phyloP scores from a whole-genome alignment of 2,888 invertebrate species.

The Tetramorium bicarinatum region DNA sequence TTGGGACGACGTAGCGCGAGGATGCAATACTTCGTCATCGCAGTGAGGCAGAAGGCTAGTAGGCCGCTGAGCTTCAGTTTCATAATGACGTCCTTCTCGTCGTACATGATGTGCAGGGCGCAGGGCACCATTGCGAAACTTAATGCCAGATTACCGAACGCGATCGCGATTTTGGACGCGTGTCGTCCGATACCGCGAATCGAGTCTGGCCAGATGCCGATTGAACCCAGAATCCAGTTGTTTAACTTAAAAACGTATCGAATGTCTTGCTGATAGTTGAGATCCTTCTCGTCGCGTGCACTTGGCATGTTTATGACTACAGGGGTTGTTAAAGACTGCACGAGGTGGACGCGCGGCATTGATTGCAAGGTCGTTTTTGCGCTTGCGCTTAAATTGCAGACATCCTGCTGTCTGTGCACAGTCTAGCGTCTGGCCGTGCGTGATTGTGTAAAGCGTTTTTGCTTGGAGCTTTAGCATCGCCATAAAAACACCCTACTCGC shows the following conservation, averaged over 20 bases:
- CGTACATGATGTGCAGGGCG: conserved; percentile 68
- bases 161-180: conserved; percentile 36
- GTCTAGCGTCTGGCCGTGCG: neutral
- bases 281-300: neutral
- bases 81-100: conserved; percentile 62
- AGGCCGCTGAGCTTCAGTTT: conserved; percentile 72
- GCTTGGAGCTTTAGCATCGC: neutral
- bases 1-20: conserved; percentile 62
- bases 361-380: conserved; percentile 51
- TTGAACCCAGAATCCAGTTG: conserved; percentile 69
- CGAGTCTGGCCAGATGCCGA: conserved; percentile 76
- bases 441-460: conserved; percentile 11
- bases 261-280: conserved; percentile 24
- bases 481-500: neutral
- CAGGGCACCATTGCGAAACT: conserved; percentile 75
- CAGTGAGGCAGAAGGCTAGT: conserved; percentile 68
- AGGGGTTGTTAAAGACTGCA: conserved; percentile 49
- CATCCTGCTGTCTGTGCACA: neutral
- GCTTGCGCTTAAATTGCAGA: conserved; percentile 33
- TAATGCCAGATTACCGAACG: conserved; percentile 60
- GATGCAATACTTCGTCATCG: conserved; percentile 73
- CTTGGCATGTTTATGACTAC: conserved; percentile 25
- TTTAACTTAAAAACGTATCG: conserved; percentile 59
- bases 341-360: conserved; percentile 27
- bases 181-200: neutral